Conservation (phyloP, 2,888 invertebrate species). For the Spodoptera exigua region DNA sequence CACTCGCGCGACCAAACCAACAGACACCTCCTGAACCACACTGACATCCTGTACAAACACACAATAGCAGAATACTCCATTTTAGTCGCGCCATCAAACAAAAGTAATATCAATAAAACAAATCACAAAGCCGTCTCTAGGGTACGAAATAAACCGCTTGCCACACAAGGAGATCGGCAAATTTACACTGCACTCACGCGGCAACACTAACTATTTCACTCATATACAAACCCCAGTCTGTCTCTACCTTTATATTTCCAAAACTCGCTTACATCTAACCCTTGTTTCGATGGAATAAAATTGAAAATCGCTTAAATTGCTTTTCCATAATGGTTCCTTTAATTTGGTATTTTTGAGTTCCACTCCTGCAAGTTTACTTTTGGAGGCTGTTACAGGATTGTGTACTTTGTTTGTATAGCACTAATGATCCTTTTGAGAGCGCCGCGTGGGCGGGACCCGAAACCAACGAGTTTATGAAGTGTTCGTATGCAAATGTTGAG, state of each 20-base stretch:
- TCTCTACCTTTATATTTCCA: slow-evolving; percentile 30
- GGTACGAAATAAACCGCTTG: slow-evolving; percentile 78
- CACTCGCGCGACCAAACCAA: too few relatives aligned
- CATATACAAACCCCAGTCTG: slow-evolving; percentile 66
- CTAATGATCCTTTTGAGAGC: slow-evolving; percentile 64
- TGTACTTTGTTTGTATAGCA: slow-evolving; percentile 70
- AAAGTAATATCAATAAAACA: slow-evolving; percentile 73
- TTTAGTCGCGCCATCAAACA: slow-evolving; percentile 38
- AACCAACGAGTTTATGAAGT: slow-evolving; percentile 76
- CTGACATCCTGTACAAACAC: slow-evolving; percentile 4
- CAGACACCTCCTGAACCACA: too few relatives aligned
- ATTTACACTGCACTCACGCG: slow-evolving; percentile 85
- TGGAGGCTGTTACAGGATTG: slow-evolving; percentile 70
- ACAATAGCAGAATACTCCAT: slow-evolving; percentile 32
- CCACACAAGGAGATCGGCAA: slow-evolving; percentile 82
- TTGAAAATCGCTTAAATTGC: slow-evolving; percentile 21
- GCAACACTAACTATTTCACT: slow-evolving; percentile 85
- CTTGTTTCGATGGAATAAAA: slow-evolving; percentile 53
- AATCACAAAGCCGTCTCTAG: slow-evolving; percentile 74
- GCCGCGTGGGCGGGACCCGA: slow-evolving; percentile 67
- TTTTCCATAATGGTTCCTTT: slow-evolving; percentile 41
- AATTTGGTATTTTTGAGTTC: slow-evolving; percentile 68
- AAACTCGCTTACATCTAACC: slow-evolving; percentile 34
- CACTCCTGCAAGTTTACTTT: slow-evolving; percentile 70
- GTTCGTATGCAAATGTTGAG: slow-evolving; percentile 75